phyloP scores from a whole-genome alignment of 1,140 invertebrate species.

The Cheumatopsyche charites region DNA sequence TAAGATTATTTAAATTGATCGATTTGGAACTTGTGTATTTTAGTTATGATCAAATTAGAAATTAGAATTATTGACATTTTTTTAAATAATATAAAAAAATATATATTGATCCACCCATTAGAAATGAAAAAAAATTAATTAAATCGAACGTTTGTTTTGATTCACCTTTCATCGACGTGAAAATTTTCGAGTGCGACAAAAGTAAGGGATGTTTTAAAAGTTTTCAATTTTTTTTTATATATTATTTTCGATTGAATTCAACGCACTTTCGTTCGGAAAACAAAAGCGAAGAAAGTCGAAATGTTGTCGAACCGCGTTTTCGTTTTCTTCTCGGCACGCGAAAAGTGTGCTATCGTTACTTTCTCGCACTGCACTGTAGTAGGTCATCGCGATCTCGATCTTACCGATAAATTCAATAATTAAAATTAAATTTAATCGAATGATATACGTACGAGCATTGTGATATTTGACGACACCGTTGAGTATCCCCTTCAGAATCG shows the following conservation, averaged over 20 bases:
- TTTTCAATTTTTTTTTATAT: background rate
- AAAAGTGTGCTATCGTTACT: background rate
- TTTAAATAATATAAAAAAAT: no score
- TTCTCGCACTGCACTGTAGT: background rate
- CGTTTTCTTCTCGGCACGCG: background rate
- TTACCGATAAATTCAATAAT: background rate
- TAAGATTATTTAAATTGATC: no score
- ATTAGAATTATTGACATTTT: no score
- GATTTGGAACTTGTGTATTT: no score
- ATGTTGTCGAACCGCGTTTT: constrained; percentile 10
- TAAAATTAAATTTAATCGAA: background rate
- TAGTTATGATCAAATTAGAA: no score
- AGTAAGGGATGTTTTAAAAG: no score
- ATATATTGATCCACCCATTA: no score
- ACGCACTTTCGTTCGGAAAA: background rate
- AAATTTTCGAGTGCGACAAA: no score
- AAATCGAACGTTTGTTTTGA: no score
- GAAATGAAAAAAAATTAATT: no score
- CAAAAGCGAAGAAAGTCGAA: constrained; percentile 11
- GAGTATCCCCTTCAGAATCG: constrained; percentile 85
- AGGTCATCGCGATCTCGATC: no score
- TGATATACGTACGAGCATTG: constrained; percentile 82
- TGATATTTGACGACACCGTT: constrained; percentile 87
- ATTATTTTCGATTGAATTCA: background rate
- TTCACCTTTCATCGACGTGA: no score